Evolutionary conservation across 1,140 invertebrate genomes (phyloP), one percentile per base, ranked within the genome.

Genomic region (Scaptomyza graminum): DNA sequence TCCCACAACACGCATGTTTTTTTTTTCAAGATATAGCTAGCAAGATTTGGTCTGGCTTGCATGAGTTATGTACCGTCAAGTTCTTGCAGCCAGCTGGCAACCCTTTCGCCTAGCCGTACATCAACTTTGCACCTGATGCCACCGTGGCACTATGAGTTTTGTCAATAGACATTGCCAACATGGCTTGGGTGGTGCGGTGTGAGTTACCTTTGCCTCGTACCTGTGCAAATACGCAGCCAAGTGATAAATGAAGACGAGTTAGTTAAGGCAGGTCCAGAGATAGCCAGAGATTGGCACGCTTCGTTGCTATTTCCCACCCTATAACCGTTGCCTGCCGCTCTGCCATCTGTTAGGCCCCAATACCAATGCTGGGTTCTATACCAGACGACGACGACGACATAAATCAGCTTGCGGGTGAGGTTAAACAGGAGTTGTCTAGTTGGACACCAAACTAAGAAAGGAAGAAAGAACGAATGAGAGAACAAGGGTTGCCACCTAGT

Each of bases 221-320:
- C 74, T 67, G 56, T 49, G 85, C 76, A 88, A 88, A 88, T 81
- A 88, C 73, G 63, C 84, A 89, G 41, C 81, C 77, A 81, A 82
- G 77, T 90, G 85, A 81, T 81, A 89, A 89, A 89, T 89, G 87
- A 89, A 89, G 85, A 89, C 78, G 87, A 88, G 84, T 89, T 89
- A 73, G 85, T 89, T 79, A 89, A 81, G 77, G 63, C 56, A 39
- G 54, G 50, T 39, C 64, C 55, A 65, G 37, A 54, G 51, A 64
- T 65, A 65, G 54, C 59, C 44, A 67, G 41, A 67, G 78, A 87
- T 87, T 79, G 82, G 68, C 56, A 66, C 68, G 68, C 68, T 61
- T 66, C 73, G 62, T 43, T 61, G 70, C 56, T 5, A 16, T 43
- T 68, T 47, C 34, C 41, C 39, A 59, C 34, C 37, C 54, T 1